Percentiles rank a stretch among this genome's conserved stretches.
Conservation (phyloP, 2,797 vertebrate species). For the Gadopsis bispinosus region DNA sequence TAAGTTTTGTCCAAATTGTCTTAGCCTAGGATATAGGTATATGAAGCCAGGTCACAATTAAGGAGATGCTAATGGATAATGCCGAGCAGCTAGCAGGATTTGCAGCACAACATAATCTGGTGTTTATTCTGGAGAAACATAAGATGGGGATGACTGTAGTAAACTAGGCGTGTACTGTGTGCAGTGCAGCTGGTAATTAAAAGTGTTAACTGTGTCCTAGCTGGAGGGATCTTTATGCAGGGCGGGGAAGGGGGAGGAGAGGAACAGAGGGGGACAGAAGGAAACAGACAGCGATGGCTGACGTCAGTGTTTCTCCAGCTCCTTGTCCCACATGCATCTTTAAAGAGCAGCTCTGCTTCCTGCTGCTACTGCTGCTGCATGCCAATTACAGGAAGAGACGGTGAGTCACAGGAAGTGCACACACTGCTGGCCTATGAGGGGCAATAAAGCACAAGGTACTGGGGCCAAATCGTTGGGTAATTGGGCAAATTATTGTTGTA, state of each 20-base stretch:
- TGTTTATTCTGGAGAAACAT: constrained; percentile 15
- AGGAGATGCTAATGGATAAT: constrained; percentile 1
- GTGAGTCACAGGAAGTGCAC: constrained; percentile 78
- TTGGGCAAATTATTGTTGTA: background rate
- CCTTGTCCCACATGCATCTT: constrained; percentile 80
- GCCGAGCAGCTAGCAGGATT: background rate
- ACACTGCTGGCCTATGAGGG: constrained; percentile 49
- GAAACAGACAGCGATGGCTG: constrained; percentile 69
- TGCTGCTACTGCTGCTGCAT: constrained; percentile 80
- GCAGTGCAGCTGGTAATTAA: constrained; percentile 41
- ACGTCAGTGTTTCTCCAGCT: constrained; percentile 74
- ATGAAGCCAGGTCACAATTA: background rate
- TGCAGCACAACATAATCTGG: background rate
- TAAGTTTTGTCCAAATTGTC: background rate
- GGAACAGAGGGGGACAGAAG: constrained; percentile 25
- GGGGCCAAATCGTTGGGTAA: constrained; percentile 7
- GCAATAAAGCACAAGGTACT: constrained; percentile 49
- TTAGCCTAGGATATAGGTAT: no score
- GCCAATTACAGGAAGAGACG: constrained; percentile 79
- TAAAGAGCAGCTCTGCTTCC: constrained; percentile 79
- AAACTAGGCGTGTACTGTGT: constrained; percentile 18
- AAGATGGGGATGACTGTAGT: background rate
- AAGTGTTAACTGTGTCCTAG: constrained; percentile 44
- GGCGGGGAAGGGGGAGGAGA: background rate
- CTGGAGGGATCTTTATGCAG: constrained; percentile 32